phyloP scores from a whole-genome alignment of 1,140 invertebrate genomes.

The Oedothorax gibbosus region DNA sequence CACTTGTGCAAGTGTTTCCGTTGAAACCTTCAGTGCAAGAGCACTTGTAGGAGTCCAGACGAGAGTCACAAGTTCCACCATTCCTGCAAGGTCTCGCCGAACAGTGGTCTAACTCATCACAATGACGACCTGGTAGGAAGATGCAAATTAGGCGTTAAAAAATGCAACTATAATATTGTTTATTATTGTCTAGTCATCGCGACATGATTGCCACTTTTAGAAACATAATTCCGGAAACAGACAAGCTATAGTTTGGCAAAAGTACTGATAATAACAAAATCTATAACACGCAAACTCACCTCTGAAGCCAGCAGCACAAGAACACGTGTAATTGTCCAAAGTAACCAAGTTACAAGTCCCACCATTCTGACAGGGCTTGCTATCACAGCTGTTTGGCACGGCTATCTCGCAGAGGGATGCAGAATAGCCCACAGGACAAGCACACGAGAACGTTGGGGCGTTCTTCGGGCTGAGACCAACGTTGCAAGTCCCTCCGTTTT shows the following conservation, averaged over 20 bases:
- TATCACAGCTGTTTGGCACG: conserved; percentile 90
- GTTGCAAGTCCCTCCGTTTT: conserved; percentile 92
- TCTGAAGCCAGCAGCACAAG: conserved; percentile 76
- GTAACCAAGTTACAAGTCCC: conserved; percentile 82
- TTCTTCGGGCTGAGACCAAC: conserved; percentile 77
- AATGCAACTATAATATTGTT: neutral
- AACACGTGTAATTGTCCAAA: conserved; percentile 83
- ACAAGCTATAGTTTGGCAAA: neutral
- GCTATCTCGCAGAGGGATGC: conserved; percentile 93
- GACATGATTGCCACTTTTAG: neutral
- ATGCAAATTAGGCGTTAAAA: neutral
- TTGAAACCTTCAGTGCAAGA: conserved; percentile 92
- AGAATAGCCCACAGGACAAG: conserved; percentile 89
- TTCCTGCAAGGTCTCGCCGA: conserved; percentile 79
- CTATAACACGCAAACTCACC: conserved; percentile 14
- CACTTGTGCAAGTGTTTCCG: conserved; percentile 86
- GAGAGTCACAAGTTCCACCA: conserved; percentile 83
- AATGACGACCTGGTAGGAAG: conserved; percentile 76
- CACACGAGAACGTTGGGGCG: conserved; percentile 84
- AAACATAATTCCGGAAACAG: neutral
- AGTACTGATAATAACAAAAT: neutral
- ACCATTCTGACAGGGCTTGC: conserved; percentile 85
- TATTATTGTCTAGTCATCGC: neutral
- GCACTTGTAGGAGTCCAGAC: conserved; percentile 89
- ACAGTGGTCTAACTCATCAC: conserved; percentile 80